Base-by-base conservation (phyloP, 1,140 invertebrate genomes). In the Drosophila kanapiae region DNA sequence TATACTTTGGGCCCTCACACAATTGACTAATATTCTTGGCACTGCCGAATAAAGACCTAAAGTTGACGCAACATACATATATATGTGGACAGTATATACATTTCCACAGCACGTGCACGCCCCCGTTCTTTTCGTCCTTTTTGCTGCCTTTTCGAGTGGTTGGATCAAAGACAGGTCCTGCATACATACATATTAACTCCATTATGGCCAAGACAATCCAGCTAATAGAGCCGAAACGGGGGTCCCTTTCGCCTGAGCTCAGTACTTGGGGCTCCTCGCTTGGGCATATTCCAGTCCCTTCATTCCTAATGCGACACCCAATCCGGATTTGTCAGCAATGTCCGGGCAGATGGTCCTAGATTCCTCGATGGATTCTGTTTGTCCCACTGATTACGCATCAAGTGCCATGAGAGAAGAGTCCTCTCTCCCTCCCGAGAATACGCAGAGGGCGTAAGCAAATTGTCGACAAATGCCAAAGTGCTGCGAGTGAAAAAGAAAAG, bases 241-340 rank as follows among this genome's bases (percentile, higher is more conserved):
- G 33, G 40, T 76, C 37, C 61, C 58, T 58, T 62, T 38, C 29
- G 61, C 49, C 64, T 38, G 57, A 8, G 14, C 23, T 47, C 40
- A 47, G 63, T 42, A 13, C 23, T n/a, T 64, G 27, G 40, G 62
- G 4, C 13, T 27, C 9, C 37, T 42, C 37, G n/a, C 33, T 8
- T 27, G 23, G 48, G 27, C n/a, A 40, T 43, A 51, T 53, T 38
- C 33, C 27, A 9, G 5, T 37, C 23, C 67, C 62, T 49, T 40
- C 58, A 42, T 42, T 57, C 67, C 69, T 85, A 86, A 85, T 86
- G 82, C 69, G 83, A 75, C 82, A 82, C 80, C 61, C 69, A 84
- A 82, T 70, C 80, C 84, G 74, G 85, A 83, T 88, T 90, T 84
- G 84, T 81, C 78, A 88, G 82, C 85, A 84, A 60, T 80, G 80